These are phyloP conservation scores for Oncorhynchus keta DNA, from an alignment of 2,113 vertebrate genomes.

Conservation along the genomic window DNA sequence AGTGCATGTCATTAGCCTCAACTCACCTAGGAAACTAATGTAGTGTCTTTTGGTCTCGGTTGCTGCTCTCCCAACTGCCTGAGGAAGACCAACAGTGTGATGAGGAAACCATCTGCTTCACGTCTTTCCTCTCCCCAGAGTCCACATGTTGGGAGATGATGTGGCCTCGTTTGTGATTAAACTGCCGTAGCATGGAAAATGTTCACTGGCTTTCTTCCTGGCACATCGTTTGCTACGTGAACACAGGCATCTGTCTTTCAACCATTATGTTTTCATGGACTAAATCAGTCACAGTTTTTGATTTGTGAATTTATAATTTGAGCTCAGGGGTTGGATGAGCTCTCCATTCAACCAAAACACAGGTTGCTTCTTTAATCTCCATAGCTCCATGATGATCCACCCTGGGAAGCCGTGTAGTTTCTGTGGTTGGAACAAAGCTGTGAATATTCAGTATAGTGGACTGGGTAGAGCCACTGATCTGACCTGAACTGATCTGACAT, in stretches of 20 bases:
- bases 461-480: no score
- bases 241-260: background rate
- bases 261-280: background rate
- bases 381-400: no score
- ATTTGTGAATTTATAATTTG: background rate
- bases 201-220: background rate
- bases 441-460: background rate
- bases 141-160: background rate
- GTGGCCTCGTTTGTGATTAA: background rate
- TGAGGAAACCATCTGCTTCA: conserved; percentile 5
- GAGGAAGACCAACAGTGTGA: background rate
- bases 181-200: conserved; percentile 2
- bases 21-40: background rate
- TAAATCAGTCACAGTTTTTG: background rate
- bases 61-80: background rate
- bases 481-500: background rate
- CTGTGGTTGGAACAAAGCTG: background rate
- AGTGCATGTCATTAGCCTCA: background rate
- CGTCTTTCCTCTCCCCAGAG: background rate
- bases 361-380: background rate
- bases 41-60: background rate
- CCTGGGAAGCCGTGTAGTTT: no score
- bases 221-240: background rate
- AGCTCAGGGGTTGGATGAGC: background rate
- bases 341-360: background rate